These are phyloP conservation scores for Anniella stebbinsi DNA, from an alignment of 2,797 vertebrate genomes.

Conservation along the genomic window DNA sequence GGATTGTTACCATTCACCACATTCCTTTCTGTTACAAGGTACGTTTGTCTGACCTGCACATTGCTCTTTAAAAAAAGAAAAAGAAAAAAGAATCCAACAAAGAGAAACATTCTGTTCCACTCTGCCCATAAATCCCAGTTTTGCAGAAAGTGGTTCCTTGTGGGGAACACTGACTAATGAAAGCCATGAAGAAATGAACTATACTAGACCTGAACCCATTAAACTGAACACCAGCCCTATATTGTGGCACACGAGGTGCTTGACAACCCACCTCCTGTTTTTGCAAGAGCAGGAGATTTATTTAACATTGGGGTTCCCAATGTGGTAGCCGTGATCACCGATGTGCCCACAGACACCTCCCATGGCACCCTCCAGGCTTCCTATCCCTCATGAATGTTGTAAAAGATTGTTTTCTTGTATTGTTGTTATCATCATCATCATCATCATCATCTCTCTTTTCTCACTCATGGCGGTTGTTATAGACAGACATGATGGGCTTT, in stretches of 20 bases:
- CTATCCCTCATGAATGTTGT: too few species aligned
- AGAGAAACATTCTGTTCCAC: background rate
- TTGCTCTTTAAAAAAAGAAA: background rate
- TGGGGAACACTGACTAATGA: background rate
- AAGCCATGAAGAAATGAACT: background rate
- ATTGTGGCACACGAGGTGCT: background rate
- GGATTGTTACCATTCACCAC: rapidly evolving
- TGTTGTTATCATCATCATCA: too few species aligned
- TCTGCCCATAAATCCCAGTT: background rate
- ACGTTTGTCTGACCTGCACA: background rate
- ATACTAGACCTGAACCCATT: background rate
- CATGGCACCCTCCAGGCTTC: too few species aligned
- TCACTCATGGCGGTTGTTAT: too few species aligned
- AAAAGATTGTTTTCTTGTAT: too few species aligned
- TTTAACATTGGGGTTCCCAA: too few species aligned
- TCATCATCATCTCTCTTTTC: too few species aligned
- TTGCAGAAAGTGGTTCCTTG: background rate
- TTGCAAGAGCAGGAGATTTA: background rate
- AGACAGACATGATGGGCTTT: too few species aligned
- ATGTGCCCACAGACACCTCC: too few species aligned
- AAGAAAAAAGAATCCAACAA: background rate
- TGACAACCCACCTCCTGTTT: background rate
- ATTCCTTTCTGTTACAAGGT: background rate
- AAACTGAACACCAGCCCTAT: background rate
- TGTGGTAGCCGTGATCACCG: too few species aligned